Evolutionary conservation across 1,140 invertebrate genomes (phyloP).

Genomic region (Cydia fagiglandana): DNA sequence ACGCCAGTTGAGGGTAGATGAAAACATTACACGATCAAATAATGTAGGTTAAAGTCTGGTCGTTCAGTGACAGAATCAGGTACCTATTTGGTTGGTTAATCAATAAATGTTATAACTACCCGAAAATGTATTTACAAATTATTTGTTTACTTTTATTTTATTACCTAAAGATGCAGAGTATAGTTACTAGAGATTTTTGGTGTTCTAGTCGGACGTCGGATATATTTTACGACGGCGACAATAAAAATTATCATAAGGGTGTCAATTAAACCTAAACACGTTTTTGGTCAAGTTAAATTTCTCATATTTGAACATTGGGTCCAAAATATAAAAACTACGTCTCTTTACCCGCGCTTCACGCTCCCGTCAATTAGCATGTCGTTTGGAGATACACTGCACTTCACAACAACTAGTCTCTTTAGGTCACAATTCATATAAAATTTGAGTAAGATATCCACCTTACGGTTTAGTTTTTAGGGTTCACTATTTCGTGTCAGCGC

Average conservation of each 20-base stretch:
- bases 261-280: constrained; percentile 9
- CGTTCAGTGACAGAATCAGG: no score
- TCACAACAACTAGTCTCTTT: constrained; percentile 44
- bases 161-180: no score
- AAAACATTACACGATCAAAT: no score
- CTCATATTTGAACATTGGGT: constrained; percentile 35
- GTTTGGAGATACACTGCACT: constrained; percentile 69
- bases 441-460: constrained; percentile 43
- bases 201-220: not conserved
- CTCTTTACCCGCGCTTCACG: constrained; percentile 62
- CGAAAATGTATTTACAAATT: no score
- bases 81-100: no score
- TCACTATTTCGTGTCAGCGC: constrained; percentile 44
- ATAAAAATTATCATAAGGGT: not conserved
- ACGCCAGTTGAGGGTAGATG: no score
- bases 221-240: not conserved
- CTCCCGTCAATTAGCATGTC: constrained; percentile 74
- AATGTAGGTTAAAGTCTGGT: no score
- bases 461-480: constrained; percentile 53
- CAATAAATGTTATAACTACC: no score
- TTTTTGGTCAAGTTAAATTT: not conserved
- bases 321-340: constrained; percentile 60
- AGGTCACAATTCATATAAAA: constrained; percentile 41
- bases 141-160: no score
- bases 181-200: no score